These are phyloP conservation scores for Pogonocherus hispidulus DNA, from an alignment of 2,888 invertebrate genomes.

Conservation along the genomic window DNA sequence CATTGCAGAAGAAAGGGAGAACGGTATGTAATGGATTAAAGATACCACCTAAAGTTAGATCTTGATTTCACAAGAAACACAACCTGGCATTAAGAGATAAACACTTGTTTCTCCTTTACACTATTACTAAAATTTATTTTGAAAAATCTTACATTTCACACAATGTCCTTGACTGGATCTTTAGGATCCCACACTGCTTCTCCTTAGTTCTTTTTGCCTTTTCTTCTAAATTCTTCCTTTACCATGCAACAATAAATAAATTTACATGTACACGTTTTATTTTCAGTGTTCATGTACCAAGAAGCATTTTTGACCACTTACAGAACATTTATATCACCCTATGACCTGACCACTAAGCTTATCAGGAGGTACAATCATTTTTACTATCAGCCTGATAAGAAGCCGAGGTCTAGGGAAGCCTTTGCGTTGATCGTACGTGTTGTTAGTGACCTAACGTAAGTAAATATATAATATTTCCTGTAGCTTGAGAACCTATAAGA, in stretches of 20 bases:
- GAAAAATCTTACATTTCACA: background rate
- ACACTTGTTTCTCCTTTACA: conserved; percentile 23
- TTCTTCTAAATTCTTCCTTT: background rate
- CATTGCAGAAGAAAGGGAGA: conserved; percentile 66
- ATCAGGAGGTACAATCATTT: conserved; percentile 85
- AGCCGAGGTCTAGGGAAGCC: conserved; percentile 85
- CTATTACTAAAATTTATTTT: background rate
- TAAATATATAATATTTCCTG: conserved; percentile 53
- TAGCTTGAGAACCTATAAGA: too few relatives aligned
- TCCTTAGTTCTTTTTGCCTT: background rate
- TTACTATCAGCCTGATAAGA: conserved; percentile 80
- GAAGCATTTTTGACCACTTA: conserved; percentile 99
- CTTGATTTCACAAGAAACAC: conserved; percentile 16
- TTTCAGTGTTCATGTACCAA: conserved; percentile 90
- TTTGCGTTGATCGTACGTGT: conserved; percentile 95
- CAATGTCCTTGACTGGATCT: conserved; percentile 12
- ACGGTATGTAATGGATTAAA: conserved; percentile 61
- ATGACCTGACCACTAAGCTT: conserved; percentile 88
- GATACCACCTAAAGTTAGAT: conserved; percentile 6
- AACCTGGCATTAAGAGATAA: conserved; percentile 18
- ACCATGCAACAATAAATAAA: too few relatives aligned
- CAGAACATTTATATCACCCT: conserved; percentile 92
- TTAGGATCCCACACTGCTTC: conserved; percentile 23
- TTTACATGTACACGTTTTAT: conserved; percentile 35
- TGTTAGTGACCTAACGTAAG: conserved; percentile 96